A percentile compares a stretch with the other conserved stretches of the same genome.
Evolutionary conservation across 2,113 vertebrate species (phyloP).

Genomic region (Psittacus erithacus): DNA sequence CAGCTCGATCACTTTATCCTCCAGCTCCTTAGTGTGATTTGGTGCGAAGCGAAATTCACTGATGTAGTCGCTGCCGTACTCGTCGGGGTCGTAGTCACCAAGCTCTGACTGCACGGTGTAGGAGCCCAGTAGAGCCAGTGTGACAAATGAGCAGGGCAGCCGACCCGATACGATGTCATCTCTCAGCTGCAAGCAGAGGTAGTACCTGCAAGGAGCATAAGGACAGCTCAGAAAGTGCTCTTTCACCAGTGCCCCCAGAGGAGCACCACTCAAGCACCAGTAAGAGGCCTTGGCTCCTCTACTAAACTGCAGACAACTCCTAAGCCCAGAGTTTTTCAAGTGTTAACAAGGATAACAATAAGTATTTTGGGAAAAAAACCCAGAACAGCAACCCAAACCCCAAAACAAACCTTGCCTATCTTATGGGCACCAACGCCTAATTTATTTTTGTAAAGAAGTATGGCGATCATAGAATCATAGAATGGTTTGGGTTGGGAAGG

Average conservation of each 20-base stretch:
- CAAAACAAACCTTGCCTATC: background rate
- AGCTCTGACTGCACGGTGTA: slow-evolving; percentile 94
- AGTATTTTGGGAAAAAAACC: background rate
- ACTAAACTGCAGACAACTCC: background rate
- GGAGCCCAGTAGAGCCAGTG: slow-evolving; percentile 90
- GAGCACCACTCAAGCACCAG: fast-evolving
- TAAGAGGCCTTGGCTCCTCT: fast-evolving
- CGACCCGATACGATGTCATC: slow-evolving; percentile 94
- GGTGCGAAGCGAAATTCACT: slow-evolving; percentile 93
- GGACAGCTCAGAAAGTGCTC: background rate
- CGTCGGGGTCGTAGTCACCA: slow-evolving; percentile 92
- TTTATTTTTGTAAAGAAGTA: background rate
- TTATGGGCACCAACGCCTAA: background rate
- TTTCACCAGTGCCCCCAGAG: background rate
- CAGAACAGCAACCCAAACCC: background rate
- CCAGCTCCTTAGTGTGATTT: slow-evolving; percentile 94
- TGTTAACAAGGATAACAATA: background rate
- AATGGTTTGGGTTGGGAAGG: background rate
- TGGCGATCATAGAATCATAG: background rate
- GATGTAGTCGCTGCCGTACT: slow-evolving; percentile 87
- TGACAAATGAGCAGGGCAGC: slow-evolving; percentile 95
- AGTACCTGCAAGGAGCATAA: slow-evolving; percentile 82
- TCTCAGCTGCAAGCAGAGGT: slow-evolving; percentile 93
- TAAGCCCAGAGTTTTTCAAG: background rate
- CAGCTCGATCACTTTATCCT: slow-evolving; percentile 94